Evolutionary conservation across 2,888 invertebrate genomes (phyloP), one percentile per base, ranked within the genome.

Genomic region (Mythimna albipuncta): DNA sequence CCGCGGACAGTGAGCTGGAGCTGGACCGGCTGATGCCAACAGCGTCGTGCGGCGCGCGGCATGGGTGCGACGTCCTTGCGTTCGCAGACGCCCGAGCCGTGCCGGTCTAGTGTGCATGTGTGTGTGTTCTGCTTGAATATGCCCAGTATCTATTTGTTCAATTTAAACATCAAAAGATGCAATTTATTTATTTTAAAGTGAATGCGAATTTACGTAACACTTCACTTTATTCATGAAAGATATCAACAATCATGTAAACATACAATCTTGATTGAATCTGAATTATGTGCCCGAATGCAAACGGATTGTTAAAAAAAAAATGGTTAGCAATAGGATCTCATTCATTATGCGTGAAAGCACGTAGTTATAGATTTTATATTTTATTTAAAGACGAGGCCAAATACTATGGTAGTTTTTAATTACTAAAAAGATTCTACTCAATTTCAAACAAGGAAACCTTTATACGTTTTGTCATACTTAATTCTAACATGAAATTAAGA

Each of bases 21-120:
- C 35, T 69, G 57, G 21, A 0, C 7, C 50, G 26, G 19, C 75
- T 79, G 21, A 11, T 64, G 66, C 2, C 62, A 32, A 54, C 32
- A 26, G 16, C 58, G 32, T 19, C 64, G 62, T 76, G 72, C 50
- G 47, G 58, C 47, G 32, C 47, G 54, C 54, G 11, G 7, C 13
- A 5, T 4, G 16, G 5, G 32, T 9, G 6, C 13, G 32, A 5
- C 21, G 19, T 6, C 32, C 38, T n/a, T 0, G 3, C 16, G 19
- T 16, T 0, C 2, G 2, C n/a, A 26, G 0, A 0, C 21, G 50
- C 54, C 1, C 21, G 6, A 11, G 54, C n/a, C 5, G 35, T 41
- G 65, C 57, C 57, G 10, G 65, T 21, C 7, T 67, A 58, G 32
- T 19, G 32, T 7, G 44, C 13, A 47, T 2, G 50, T 0, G n/a